Evolutionary conservation across 2,113 vertebrate species (phyloP), one percentile per base, ranked within the genome.

Genomic region (Indicator maculatus): DNA sequence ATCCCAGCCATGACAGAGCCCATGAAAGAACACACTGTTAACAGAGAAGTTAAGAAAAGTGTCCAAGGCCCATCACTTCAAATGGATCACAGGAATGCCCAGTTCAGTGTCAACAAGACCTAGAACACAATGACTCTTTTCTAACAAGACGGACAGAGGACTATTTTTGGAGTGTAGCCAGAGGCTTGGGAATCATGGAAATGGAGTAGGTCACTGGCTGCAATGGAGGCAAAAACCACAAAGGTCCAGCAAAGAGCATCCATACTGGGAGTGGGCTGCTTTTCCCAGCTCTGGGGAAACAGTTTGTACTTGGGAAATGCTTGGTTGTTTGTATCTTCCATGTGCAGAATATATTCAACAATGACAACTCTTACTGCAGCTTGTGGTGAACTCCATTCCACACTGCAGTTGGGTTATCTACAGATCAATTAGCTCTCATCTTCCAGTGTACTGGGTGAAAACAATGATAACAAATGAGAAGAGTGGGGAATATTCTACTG

Each of bases 291-390:
- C 64, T 6, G 2, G 47, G 47, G 73, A 91, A 66, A 36, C 39
- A 4, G 26, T 75, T 28, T 80, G 65, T 9, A 18, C 50, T 74
- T 50, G 45, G 39, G 63, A 94, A 94, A 91, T n/a, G 61, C 77
- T 90, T 87, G 75, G 55, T 87, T 92, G 64, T 95, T 94, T 93
- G 66, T 67, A 90, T 21, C 69, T 33, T 79, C 75, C 65, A 36
- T 11, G 39, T 50, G 56, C 82, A 91, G 83, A 88, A 77, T 83
- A 59, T 27, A 85, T 44, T 78, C 33, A 23, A 44, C 91, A 80
- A 92, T 95, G 89, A 88, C 74, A n/a, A 26, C 27, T 63, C 71
- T 60, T 86, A 70, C 85, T 87, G 30, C 16, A 56, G 88, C 58
- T 75, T 33, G 58, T 65, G 61, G 12, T 41, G 83, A 1, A 6